phyloP scores from a whole-genome alignment of 2,797 vertebrate genomes.

The Microctenopoma steveboyesi region DNA sequence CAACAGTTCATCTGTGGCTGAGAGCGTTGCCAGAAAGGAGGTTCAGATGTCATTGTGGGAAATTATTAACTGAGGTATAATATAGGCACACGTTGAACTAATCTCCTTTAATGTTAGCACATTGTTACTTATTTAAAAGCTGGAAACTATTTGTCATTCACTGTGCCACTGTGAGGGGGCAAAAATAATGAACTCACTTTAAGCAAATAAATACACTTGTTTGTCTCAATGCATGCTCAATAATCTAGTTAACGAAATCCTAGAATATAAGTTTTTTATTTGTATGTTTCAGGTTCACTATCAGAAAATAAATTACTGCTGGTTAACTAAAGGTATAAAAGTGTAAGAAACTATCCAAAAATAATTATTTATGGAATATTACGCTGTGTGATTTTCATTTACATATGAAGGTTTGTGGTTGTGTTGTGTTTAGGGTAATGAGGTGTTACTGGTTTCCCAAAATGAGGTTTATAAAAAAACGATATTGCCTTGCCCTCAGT shows the following conservation, averaged over 20 bases:
- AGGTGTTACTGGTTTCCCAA: too few relatives aligned
- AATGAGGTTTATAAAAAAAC: too few relatives aligned
- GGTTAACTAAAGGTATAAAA: neutral
- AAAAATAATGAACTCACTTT: neutral
- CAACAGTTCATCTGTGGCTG: slow-evolving; percentile 55
- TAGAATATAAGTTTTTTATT: too few relatives aligned
- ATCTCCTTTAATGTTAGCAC: neutral
- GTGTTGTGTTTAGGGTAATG: too few relatives aligned
- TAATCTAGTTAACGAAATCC: too few relatives aligned
- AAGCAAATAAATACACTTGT: neutral
- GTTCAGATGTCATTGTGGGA: slow-evolving; percentile 47
- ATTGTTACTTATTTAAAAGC: slow-evolving; percentile 4
- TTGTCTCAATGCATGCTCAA: too few relatives aligned
- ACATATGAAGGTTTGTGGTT: too few relatives aligned
- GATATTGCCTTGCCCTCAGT: too few relatives aligned
- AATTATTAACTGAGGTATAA: slow-evolving; percentile 37
- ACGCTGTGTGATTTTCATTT: too few relatives aligned
- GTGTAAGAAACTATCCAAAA: too few relatives aligned
- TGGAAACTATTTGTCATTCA: slow-evolving; percentile 1
- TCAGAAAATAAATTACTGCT: slow-evolving; percentile 2
- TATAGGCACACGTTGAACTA: slow-evolving; percentile 4
- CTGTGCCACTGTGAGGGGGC: neutral
- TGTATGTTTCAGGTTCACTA: neutral
- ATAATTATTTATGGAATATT: too few relatives aligned
- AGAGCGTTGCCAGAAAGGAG: slow-evolving; percentile 29